Evolutionary conservation across 1,140 invertebrate species (phyloP).

Genomic region (Araneus ventricosus): DNA sequence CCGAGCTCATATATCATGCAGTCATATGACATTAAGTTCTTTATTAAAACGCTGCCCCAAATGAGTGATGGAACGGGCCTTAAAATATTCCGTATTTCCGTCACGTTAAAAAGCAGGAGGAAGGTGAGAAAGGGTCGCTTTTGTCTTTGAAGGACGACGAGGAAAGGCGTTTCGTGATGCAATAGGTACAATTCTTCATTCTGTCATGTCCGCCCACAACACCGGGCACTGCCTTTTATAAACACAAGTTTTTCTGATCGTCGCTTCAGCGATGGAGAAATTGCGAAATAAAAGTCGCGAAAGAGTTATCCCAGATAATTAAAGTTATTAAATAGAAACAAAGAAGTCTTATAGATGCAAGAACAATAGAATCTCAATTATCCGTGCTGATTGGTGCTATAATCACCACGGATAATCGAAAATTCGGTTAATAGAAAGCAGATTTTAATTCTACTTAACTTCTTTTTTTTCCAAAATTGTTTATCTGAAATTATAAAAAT

Average conservation of each 20-base stretch:
- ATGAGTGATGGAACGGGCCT: neutral
- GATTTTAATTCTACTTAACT: too few species aligned
- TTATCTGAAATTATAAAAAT: too few species aligned
- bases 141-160: neutral
- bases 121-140: constrained; percentile 10
- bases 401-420: too few species aligned
- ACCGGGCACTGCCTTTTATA: constrained; percentile 8
- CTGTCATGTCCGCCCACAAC: constrained; percentile 8
- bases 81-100: constrained; percentile 3
- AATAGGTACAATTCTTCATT: neutral
- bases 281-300: neutral
- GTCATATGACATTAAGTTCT: neutral
- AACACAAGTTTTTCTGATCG: constrained; percentile 9
- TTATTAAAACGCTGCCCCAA: neutral
- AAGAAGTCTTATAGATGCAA: too few species aligned
- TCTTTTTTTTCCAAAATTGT: too few species aligned
- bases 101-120: neutral
- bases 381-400: too few species aligned
- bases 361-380: too few species aligned
- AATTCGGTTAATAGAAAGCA: too few species aligned
- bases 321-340: too few species aligned
- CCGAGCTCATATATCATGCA: neutral
- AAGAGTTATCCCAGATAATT: neutral
- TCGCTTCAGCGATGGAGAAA: neutral
- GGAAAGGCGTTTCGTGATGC: neutral